Conservation (phyloP, 2,113 vertebrate genomes). For the Triplophysa rosa region DNA sequence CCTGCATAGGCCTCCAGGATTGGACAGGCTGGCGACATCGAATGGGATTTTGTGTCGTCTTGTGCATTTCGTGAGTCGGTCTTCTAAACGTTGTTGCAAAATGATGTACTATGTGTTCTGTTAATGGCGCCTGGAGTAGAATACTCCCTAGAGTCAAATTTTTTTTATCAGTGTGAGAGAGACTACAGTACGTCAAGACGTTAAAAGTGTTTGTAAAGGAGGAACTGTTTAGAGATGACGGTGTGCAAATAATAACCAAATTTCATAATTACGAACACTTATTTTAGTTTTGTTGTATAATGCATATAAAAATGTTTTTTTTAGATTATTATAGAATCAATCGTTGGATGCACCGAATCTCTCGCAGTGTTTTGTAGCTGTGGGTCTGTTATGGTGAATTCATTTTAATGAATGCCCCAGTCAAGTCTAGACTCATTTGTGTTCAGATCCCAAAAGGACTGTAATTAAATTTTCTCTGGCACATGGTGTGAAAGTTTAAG, state of each 20-base stretch:
- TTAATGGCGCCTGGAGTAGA: background rate
- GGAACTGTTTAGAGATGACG: background rate
- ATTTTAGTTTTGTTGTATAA: no score
- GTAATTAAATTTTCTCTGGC: constrained; percentile 62
- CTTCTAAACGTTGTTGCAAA: constrained; percentile 10
- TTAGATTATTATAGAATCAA: background rate
- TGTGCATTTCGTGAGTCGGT: constrained; percentile 17
- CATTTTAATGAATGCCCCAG: constrained; percentile 43
- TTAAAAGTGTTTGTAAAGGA: background rate
- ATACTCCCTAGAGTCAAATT: background rate
- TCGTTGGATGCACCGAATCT: background rate
- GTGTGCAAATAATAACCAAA: no score
- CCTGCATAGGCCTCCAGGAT: constrained; percentile 9
- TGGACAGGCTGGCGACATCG: background rate
- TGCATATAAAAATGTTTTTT: background rate
- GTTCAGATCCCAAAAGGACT: constrained; percentile 55
- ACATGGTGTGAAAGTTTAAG: constrained; percentile 58
- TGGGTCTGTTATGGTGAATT: constrained; percentile 4
- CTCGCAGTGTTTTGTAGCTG: background rate
- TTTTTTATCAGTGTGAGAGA: background rate
- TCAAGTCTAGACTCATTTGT: constrained; percentile 51
- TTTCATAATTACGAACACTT: no score
- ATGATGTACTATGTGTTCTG: background rate
- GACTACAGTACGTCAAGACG: background rate
- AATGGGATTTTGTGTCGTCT: background rate